Base-by-base conservation (phyloP, 1,140 invertebrate species). In the Cyphomyrmex costatus region DNA sequence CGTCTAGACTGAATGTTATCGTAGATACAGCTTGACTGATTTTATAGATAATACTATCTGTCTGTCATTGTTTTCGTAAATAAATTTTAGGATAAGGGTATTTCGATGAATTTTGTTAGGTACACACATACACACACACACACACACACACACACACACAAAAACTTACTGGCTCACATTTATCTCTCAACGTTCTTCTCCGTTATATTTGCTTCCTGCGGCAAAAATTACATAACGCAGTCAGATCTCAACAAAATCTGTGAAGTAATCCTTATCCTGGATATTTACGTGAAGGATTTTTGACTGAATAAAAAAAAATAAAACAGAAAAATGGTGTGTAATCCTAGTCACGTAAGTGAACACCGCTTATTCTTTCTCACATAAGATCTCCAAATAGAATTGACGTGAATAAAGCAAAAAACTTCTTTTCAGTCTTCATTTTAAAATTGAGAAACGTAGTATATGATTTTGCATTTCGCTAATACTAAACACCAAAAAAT, bases 221-320 rank as follows among this genome's bases (percentile, higher is more conserved):
- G 33, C 56, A 27, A 21, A 61, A 76, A 42, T 76, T 16, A 42
- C 51, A 56, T 10, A 49, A 51, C 30, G 49, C 12, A 33, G 53
- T 76, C 53, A 21, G 21, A 10, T 24, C 14, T 60, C 16, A n/a
- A 61, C 27, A 42, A 77, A 77, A 14, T 61, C 16, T 36, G 24
- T 56, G 10, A 8, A 46, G 24, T 61, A 77, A 78, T 78, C 53
- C 73, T 36, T 49, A 19, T 42, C 42, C 36, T 30, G 56, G 46
- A 61, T 63, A 49, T 78, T 46, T 65, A 65, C 58, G 6, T 16
- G 58, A 49, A 16, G 6, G 24, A 63, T 78, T 78, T 78, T 33
- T 30, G 24, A 66, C 5, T 6, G 53, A 74, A 42, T 36, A 66
- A 66, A 79, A 66, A 66, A 66, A 79, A 66, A 36, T 79, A 66